Percentiles rank a stretch among this genome's conserved stretches.
Evolutionary conservation across 1,140 invertebrate species (phyloP).

Genomic region (Neotoxoptera formosana): DNA sequence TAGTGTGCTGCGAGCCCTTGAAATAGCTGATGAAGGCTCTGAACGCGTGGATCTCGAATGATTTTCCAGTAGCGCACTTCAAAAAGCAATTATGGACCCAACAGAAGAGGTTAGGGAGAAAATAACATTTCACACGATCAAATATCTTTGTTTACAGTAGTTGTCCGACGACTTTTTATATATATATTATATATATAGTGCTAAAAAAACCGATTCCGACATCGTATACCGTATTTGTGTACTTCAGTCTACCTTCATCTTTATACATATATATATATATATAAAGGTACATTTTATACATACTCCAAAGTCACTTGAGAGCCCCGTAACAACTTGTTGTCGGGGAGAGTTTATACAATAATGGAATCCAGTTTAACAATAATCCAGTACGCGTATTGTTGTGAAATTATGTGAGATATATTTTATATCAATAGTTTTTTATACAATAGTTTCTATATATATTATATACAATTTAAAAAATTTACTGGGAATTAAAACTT

Average conservation of each 20-base stretch:
- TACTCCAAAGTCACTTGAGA: not conserved
- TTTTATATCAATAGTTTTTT: not conserved
- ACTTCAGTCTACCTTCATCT: not conserved
- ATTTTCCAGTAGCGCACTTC: constrained; percentile 41
- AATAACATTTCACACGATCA: not conserved
- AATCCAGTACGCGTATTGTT: not conserved
- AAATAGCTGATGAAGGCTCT: constrained; percentile 8
- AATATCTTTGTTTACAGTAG: not conserved
- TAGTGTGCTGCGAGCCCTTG: constrained; percentile 12
- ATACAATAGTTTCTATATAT: not conserved
- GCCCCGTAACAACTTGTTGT: not conserved
- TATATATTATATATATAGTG: not conserved
- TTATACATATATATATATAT: not conserved
- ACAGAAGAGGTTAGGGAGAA: not conserved
- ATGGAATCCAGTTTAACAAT: not conserved
- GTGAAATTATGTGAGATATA: not conserved
- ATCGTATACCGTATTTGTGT: not conserved
- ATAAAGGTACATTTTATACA: not conserved
- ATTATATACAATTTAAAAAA: not conserved
- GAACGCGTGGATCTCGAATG: not conserved
- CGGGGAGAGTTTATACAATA: not conserved
- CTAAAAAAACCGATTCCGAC: not conserved
- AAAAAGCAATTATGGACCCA: constrained; percentile 37
- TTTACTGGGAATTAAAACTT: not conserved
- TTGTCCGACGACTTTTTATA: not conserved